Evolutionary conservation across 2,113 vertebrate genomes (phyloP).

Genomic region (Calidris pygmaea): DNA sequence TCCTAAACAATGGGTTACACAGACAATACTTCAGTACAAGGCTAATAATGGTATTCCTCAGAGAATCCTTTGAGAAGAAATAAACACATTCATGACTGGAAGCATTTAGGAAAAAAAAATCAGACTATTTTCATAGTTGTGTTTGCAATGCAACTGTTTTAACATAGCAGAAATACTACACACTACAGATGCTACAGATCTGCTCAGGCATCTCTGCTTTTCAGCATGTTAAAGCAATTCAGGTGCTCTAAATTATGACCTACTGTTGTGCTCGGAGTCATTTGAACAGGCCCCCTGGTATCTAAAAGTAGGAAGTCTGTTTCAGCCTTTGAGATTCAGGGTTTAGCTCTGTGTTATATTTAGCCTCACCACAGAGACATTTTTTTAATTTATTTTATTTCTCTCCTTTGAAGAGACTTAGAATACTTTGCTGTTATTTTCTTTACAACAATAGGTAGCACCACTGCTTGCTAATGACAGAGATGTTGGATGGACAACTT

Average conservation of each 20-base stretch:
- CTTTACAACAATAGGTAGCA: not conserved
- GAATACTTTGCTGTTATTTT: not conserved
- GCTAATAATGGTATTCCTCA: not conserved
- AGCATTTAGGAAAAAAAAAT: constrained; percentile 4
- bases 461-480: not conserved
- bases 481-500: not conserved
- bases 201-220: constrained; percentile 14
- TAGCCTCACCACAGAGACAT: not conserved
- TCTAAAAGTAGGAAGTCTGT: not conserved
- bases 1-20: not conserved
- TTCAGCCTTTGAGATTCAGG: not conserved
- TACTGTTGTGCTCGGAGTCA: constrained; percentile 7
- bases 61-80: not conserved
- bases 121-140: not conserved
- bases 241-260: not conserved
- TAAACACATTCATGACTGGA: not conserved
- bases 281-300: not conserved
- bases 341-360: not conserved
- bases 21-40: not conserved
- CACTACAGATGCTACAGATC: constrained; percentile 12
- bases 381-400: not conserved
- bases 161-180: constrained; percentile 24
- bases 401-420: not conserved
- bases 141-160: constrained; percentile 21
- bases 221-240: not conserved